A percentile compares a stretch with the other conserved stretches of the same genome.
phyloP scores from a whole-genome alignment of 2,113 vertebrate genomes.

The Chelonoidis abingdonii region DNA sequence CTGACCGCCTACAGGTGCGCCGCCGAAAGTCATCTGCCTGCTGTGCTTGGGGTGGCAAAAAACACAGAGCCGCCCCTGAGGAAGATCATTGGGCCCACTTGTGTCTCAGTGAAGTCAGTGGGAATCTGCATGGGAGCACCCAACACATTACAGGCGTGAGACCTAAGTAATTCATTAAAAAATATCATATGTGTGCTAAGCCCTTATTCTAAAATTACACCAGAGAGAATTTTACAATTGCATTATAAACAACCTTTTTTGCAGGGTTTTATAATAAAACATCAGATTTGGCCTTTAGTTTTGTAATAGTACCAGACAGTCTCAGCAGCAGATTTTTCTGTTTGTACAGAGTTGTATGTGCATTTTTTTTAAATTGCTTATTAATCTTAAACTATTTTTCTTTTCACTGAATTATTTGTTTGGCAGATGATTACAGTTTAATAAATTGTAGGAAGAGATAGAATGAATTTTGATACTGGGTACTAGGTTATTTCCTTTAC shows the following conservation, averaged over 20 bases:
- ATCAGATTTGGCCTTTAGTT: not conserved
- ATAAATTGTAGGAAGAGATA: not conserved
- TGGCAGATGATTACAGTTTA: not conserved
- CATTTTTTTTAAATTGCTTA: not conserved
- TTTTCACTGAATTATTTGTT: not conserved
- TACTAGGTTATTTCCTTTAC: constrained; percentile 25
- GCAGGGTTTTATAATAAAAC: not conserved
- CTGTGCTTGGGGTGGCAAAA: too few species aligned
- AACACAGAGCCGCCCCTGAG: not conserved
- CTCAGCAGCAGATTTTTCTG: not conserved
- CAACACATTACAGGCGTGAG: not conserved
- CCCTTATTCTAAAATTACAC: not conserved
- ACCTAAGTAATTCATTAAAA: not conserved
- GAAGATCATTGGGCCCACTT: not conserved
- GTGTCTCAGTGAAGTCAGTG: not conserved
- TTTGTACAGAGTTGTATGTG: not conserved
- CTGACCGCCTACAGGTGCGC: too few species aligned
- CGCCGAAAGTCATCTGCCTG: too few species aligned
- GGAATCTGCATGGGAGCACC: not conserved
- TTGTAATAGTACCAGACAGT: not conserved
- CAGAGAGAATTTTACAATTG: not conserved
- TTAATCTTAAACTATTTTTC: not conserved
- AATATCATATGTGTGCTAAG: not conserved
- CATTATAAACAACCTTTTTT: not conserved
- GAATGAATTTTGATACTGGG: not conserved